Evolutionary conservation across 2,113 vertebrate species (phyloP).

Genomic region (Bombycilla garrulus): DNA sequence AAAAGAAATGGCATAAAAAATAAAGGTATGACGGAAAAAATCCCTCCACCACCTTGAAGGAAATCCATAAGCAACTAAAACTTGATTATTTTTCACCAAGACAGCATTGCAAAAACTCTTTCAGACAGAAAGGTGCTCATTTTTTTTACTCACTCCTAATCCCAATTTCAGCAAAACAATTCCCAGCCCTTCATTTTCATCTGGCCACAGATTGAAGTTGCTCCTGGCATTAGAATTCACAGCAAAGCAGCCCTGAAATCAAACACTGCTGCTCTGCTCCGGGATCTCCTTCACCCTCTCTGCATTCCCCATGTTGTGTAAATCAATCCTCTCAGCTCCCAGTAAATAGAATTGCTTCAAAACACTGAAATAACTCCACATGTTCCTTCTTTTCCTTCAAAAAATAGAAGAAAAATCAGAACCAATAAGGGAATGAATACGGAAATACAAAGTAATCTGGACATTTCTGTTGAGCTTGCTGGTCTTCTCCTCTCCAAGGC

Average conservation of each 20-base stretch:
- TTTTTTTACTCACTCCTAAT: neutral
- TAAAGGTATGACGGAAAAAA: neutral
- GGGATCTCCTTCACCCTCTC: neutral
- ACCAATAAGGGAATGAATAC: neutral
- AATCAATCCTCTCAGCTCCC: conserved; percentile 1
- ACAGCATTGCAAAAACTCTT: fast-evolving
- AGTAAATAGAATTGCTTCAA: neutral
- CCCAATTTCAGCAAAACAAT: neutral
- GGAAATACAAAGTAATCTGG: neutral
- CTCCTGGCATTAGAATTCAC: conserved; percentile 1
- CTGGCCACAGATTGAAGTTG: neutral
- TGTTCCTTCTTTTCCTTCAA: neutral
- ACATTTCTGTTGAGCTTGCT: neutral
- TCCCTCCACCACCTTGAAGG: neutral
- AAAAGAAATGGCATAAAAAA: neutral
- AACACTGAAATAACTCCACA: neutral
- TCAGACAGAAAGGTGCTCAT: fast-evolving
- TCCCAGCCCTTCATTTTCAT: neutral
- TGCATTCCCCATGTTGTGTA: neutral
- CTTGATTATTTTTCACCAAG: neutral
- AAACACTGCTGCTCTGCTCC: neutral
- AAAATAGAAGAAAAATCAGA: neutral
- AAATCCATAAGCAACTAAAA: neutral
- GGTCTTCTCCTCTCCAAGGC: neutral
- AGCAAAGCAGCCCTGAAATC: neutral